These are phyloP conservation scores for Abscondita cerata DNA, from an alignment of 2,888 invertebrate genomes.

Conservation along the genomic window DNA sequence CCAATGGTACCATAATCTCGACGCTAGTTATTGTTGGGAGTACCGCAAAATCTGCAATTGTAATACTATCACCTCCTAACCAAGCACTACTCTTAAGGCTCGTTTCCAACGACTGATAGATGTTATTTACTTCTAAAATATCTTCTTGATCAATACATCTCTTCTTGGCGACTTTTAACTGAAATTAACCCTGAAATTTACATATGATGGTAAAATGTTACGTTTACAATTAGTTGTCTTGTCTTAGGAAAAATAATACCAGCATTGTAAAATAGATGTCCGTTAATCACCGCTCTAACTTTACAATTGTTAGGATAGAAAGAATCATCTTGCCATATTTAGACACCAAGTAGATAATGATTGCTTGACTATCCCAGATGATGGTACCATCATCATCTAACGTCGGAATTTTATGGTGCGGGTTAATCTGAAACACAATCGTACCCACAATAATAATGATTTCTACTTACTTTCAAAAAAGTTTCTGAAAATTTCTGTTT, in stretches of 20 bases:
- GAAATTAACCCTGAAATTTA: slow-evolving; percentile 32
- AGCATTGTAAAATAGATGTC: slow-evolving; percentile 62
- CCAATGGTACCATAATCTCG: neutral
- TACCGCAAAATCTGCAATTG: neutral
- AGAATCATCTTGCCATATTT: slow-evolving; percentile 62
- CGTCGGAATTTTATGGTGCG: slow-evolving; percentile 68
- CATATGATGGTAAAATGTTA: neutral
- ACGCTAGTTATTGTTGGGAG: neutral
- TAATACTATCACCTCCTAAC: neutral
- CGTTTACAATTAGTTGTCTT: slow-evolving; percentile 59
- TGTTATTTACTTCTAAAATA: neutral
- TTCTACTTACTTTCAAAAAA: slow-evolving; percentile 54
- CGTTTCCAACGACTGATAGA: neutral
- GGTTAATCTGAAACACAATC: slow-evolving; percentile 62
- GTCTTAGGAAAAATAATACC: slow-evolving; percentile 60
- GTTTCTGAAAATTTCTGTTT: slow-evolving; percentile 56
- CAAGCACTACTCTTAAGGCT: neutral
- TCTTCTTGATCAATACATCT: neutral
- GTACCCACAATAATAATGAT: neutral
- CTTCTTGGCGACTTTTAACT: neutral
- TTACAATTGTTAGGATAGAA: slow-evolving; percentile 62
- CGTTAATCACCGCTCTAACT: slow-evolving; percentile 60
- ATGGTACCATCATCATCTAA: slow-evolving; percentile 62
- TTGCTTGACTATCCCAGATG: slow-evolving; percentile 70
- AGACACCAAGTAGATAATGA: slow-evolving; percentile 65